Conservation (phyloP, 2,888 invertebrate species). For the Pristionchus entomophagus region DNA sequence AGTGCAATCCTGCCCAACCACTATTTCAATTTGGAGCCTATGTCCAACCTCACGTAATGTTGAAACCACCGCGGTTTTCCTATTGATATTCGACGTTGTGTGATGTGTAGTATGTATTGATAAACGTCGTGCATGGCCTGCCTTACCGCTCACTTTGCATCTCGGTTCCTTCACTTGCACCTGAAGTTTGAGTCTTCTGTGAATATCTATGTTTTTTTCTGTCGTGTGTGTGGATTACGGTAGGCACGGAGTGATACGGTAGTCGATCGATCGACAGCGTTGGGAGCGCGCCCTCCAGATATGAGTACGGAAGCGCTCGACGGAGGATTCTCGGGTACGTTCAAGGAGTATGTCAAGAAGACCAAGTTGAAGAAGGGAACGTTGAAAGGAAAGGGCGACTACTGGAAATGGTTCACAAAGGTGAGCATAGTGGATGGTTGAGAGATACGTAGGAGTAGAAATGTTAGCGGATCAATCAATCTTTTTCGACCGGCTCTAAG, state of each 20-base stretch:
- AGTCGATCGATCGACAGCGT: no score
- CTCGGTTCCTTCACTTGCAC: neutral
- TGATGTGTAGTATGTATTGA: neutral
- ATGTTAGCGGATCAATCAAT: no score
- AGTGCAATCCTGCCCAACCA: neutral
- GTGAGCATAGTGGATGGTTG: neutral
- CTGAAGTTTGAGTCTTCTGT: constrained; percentile 1
- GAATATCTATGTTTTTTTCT: neutral
- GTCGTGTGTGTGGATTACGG: neutral
- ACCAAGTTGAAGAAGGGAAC: neutral
- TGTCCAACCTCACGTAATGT: neutral
- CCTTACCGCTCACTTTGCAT: neutral
- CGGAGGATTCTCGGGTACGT: neutral
- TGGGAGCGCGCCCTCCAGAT: neutral
- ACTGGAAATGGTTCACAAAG: neutral
- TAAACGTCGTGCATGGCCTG: constrained; percentile 20
- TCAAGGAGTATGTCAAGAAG: neutral
- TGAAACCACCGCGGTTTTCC: neutral
- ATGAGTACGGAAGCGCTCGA: neutral
- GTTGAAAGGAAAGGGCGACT: neutral
- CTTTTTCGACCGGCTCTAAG: no score
- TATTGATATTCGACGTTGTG: neutral
- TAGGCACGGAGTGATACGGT: neutral
- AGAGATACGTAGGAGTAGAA: neutral
- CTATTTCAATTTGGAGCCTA: neutral